Conservation (phyloP, 2,797 vertebrate species). For the Manis crassicaudata region DNA sequence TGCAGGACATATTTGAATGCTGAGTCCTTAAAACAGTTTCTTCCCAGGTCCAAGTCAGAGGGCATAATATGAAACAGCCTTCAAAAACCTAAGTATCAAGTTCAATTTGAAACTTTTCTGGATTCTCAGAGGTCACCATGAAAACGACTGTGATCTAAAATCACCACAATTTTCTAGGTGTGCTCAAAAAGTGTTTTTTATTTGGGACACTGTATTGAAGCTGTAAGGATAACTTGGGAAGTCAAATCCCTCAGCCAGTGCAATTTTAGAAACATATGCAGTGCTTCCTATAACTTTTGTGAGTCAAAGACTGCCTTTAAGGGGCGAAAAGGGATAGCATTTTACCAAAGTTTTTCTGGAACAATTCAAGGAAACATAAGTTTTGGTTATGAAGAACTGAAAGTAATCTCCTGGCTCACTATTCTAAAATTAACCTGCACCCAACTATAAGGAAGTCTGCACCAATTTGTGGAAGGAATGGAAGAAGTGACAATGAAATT, state of each 20-base stretch:
- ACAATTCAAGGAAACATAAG: background rate
- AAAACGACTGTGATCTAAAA: background rate
- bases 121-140: background rate
- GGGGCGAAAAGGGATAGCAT: background rate
- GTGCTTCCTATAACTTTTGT: background rate
- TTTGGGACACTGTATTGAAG: background rate
- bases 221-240: background rate
- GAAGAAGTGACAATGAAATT: background rate
- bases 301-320: background rate
- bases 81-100: background rate
- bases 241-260: background rate
- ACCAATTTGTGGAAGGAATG: background rate
- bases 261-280: conserved; percentile 6
- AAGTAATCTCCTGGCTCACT: background rate
- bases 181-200: background rate
- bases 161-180: background rate
- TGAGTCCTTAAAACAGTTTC: background rate
- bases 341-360: conserved; percentile 5
- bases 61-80: background rate
- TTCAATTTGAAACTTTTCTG: background rate
- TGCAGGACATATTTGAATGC: background rate
- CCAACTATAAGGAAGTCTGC: background rate
- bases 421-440: background rate
- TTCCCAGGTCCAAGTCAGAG: background rate
- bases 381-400: background rate